These are phyloP conservation scores for Mionectes olivaceus DNA, from an alignment of 2,797 vertebrate genomes.

Conservation along the genomic window DNA sequence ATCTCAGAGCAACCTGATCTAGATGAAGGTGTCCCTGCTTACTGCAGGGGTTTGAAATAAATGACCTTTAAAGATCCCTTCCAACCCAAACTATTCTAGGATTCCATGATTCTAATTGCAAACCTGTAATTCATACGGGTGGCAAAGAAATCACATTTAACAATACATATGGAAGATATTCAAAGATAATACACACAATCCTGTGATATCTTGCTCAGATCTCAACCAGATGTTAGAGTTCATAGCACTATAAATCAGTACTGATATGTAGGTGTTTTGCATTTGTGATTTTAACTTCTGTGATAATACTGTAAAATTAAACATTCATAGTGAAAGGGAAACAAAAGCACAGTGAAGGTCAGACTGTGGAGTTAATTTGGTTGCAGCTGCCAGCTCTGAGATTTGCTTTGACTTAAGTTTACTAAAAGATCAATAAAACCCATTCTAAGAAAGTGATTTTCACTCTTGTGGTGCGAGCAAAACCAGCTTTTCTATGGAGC, in stretches of 20 bases:
- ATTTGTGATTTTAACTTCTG: not conserved
- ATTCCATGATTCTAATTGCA: not conserved
- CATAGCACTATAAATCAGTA: not conserved
- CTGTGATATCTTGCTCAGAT: not conserved
- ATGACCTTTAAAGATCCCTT: not conserved
- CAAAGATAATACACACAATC: not conserved
- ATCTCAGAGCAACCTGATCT: not conserved
- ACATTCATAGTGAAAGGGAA: not conserved
- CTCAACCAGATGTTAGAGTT: not conserved
- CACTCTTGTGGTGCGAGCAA: not conserved
- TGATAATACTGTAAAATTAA: not conserved
- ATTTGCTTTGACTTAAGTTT: not conserved
- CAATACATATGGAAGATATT: not conserved
- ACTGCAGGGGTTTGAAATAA: not conserved
- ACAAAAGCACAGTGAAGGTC: not conserved
- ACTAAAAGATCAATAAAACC: not conserved
- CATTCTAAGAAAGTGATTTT: not conserved
- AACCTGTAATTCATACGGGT: not conserved
- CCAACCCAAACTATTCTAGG: not conserved
- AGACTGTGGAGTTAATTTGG: not conserved
- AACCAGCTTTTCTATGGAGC: not conserved
- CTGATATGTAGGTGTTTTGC: not conserved
- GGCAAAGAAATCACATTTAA: not conserved
- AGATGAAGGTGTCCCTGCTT: not conserved
- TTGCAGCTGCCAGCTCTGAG: not conserved